phyloP scores from a whole-genome alignment of 2,797 vertebrate genomes.

The Rhynchonycteris naso region DNA sequence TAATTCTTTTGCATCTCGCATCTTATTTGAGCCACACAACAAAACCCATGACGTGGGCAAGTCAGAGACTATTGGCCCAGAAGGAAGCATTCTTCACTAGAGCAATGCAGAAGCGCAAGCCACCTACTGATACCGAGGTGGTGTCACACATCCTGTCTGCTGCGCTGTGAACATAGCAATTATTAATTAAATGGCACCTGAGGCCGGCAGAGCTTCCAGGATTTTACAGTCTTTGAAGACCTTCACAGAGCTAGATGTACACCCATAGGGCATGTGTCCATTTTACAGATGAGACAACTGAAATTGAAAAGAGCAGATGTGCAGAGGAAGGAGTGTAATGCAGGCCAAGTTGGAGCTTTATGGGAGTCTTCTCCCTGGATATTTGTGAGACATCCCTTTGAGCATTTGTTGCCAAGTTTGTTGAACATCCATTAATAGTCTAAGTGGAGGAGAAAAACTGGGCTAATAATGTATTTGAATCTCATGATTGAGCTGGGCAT shows the following conservation, averaged over 20 bases:
- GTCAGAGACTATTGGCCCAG: background rate
- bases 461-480: constrained; percentile 26
- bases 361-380: background rate
- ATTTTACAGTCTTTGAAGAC: background rate
- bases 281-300: background rate
- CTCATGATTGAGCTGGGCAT: background rate
- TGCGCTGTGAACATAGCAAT: background rate
- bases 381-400: constrained; percentile 29
- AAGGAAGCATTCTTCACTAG: background rate
- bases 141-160: background rate
- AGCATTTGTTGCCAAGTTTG: constrained; percentile 32
- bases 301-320: background rate
- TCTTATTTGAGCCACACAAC: background rate
- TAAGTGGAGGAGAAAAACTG: constrained; percentile 49
- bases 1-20: constrained; percentile 20
- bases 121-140: background rate
- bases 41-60: background rate
- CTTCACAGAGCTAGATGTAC: background rate
- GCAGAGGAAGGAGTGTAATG: background rate
- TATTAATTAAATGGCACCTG: constrained; percentile 36
- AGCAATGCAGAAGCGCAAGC: background rate
- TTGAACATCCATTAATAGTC: background rate
- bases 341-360: background rate
- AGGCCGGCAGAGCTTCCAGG: background rate
- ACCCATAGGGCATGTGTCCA: background rate